Conservation (phyloP, 2,888 invertebrate genomes). For the Drosophila mercatorum region DNA sequence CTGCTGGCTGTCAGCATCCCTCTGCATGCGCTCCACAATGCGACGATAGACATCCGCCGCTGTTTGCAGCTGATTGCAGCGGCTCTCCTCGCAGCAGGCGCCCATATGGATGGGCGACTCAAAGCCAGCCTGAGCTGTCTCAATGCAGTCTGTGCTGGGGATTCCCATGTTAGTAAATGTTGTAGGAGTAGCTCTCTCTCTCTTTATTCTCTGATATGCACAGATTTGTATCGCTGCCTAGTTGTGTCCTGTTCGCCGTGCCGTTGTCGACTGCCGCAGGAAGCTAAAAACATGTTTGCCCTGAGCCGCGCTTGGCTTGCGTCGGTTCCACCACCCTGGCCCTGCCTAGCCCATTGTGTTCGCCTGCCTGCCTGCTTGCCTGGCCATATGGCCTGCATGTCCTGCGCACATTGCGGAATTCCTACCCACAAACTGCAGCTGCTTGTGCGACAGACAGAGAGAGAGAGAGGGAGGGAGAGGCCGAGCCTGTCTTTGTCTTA, state of each 20-base stretch:
- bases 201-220: constrained; percentile 1
- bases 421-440: constrained; percentile 66
- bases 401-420: constrained; percentile 76
- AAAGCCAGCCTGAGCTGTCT: constrained; percentile 9
- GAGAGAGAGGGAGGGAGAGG: constrained; percentile 9
- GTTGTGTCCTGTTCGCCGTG: constrained; percentile 60
- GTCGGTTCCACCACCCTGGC: constrained; percentile 52
- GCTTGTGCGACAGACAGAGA: constrained; percentile 21
- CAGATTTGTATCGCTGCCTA: constrained; percentile 56
- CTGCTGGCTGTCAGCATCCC: not conserved
- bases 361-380: constrained; percentile 9
- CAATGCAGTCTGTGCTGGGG: constrained; percentile 43
- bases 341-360: constrained; percentile 32
- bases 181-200: not conserved
- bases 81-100: constrained; percentile 49
- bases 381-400: constrained; percentile 67
- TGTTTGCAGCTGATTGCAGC: constrained; percentile 50
- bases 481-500: constrained; percentile 26
- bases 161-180: constrained; percentile 29
- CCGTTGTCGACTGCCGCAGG: constrained; percentile 61
- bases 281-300: constrained; percentile 45
- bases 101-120: not conserved
- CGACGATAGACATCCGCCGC: constrained; percentile 53
- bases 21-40: constrained; percentile 40
- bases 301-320: constrained; percentile 53